Conservation (phyloP, 2,113 vertebrate species). For the Falcunculus frontatus region DNA sequence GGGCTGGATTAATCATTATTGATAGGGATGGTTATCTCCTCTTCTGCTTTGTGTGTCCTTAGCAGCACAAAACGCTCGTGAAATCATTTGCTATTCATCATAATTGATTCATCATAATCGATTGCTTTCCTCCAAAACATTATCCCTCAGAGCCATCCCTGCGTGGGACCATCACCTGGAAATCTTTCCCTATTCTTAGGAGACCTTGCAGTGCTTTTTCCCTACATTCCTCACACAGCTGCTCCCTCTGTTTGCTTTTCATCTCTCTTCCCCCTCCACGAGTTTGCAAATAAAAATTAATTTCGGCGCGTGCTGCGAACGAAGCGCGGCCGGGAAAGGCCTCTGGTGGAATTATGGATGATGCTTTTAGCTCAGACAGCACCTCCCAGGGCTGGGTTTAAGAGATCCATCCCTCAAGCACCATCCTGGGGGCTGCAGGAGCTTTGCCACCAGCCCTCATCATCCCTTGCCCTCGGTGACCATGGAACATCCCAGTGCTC, state of each 20-base stretch:
- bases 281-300: background rate
- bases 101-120: background rate
- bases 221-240: background rate
- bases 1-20: slow-evolving; percentile 61
- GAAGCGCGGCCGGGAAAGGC: background rate
- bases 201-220: background rate
- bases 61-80: slow-evolving; percentile 56
- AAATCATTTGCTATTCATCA: slow-evolving; percentile 40
- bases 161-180: background rate
- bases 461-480: fast-evolving
- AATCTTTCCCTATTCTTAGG: background rate
- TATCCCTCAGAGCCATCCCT: background rate
- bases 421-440: background rate
- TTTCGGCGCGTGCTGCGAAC: background rate
- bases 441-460: background rate
- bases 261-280: background rate
- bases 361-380: background rate
- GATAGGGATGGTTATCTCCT: slow-evolving; percentile 60
- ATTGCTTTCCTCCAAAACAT: slow-evolving; percentile 46
- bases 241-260: background rate
- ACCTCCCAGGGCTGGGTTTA: background rate
- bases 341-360: background rate
- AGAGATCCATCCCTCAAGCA: background rate
- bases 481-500: background rate
- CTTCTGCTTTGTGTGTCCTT: slow-evolving; percentile 29